A percentile compares a stretch with the other conserved stretches of the same genome.
Evolutionary conservation across 2,888 invertebrate genomes (phyloP).

Genomic region (Lepidonotus clava): DNA sequence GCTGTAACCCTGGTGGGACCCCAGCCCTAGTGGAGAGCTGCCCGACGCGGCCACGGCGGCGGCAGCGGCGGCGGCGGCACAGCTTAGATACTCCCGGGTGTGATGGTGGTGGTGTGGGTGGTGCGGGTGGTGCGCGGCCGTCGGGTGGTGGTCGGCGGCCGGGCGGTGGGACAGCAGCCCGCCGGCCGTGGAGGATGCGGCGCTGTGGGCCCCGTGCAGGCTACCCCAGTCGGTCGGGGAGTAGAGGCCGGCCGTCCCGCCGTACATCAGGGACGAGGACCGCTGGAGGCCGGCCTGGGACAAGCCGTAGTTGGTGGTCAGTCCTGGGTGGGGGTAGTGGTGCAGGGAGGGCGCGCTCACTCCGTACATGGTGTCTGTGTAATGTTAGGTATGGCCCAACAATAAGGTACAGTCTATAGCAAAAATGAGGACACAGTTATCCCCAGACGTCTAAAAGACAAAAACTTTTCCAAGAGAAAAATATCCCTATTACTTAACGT

Average conservation of each 20-base stretch:
- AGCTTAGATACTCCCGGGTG: slow-evolving; percentile 46
- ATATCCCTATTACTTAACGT: too few species aligned
- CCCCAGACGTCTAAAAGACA: too few species aligned
- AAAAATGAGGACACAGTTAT: too few species aligned
- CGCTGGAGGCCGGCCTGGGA: slow-evolving; percentile 48
- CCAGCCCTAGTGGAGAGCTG: neutral
- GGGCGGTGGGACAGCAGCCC: slow-evolving; percentile 26
- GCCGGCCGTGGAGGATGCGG: neutral
- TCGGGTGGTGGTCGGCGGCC: too few species aligned
- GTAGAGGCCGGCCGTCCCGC: slow-evolving; percentile 36
- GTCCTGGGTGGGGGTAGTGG: slow-evolving; percentile 65
- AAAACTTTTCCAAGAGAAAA: too few species aligned
- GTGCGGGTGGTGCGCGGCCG: neutral
- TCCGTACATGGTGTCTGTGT: slow-evolving; percentile 66
- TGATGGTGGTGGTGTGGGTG: neutral
- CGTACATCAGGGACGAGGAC: neutral
- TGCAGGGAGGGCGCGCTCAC: slow-evolving; percentile 69
- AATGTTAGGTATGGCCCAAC: neutral
- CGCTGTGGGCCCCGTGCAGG: neutral
- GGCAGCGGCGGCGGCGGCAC: slow-evolving; percentile 32
- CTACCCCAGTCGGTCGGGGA: slow-evolving; percentile 30
- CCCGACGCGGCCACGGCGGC: neutral
- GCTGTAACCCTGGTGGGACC: neutral
- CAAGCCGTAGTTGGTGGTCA: slow-evolving; percentile 62
- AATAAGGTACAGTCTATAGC: neutral